phyloP scores from a whole-genome alignment of 2,888 invertebrate species.

The Brachylomia viminalis region DNA sequence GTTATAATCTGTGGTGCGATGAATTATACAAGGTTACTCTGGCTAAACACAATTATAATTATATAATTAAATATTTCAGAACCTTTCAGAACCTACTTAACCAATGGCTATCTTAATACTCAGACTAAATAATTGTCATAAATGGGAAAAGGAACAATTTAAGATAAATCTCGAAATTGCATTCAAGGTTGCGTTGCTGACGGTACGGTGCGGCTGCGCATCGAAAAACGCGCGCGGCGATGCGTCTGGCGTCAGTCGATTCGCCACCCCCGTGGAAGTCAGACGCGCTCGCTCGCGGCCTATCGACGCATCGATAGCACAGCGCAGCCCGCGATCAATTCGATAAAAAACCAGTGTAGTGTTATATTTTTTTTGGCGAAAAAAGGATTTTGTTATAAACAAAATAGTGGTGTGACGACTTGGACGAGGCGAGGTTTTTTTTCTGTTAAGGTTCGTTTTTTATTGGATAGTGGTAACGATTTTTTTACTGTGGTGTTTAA shows the following conservation, averaged over 20 bases:
- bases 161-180: conserved; percentile 85
- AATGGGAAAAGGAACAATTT: conserved; percentile 67
- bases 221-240: conserved; percentile 63
- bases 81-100: not conserved
- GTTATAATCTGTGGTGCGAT: too few species aligned
- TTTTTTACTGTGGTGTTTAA: conserved; percentile 48
- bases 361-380: conserved; percentile 68
- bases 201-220: conserved; percentile 77
- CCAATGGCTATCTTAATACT: conserved; percentile 19
- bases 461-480: conserved; percentile 50
- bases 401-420: conserved; percentile 75
- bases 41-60: not conserved
- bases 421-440: conserved; percentile 78
- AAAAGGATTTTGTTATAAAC: conserved; percentile 73
- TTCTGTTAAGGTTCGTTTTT: conserved; percentile 75
- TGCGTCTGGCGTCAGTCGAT: conserved; percentile 73
- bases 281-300: conserved; percentile 69
- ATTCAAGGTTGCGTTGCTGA: conserved; percentile 73
- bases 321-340: conserved; percentile 74
- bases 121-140: conserved; percentile 42
- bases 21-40: not conserved
- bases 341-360: conserved; percentile 77
- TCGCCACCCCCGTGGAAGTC: conserved; percentile 70
- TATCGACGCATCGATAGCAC: conserved; percentile 74
- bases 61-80: not conserved